A percentile compares a stretch with the other conserved stretches of the same genome.
Conservation (phyloP, 2,797 vertebrate genomes). For the Naso thynnoides region DNA sequence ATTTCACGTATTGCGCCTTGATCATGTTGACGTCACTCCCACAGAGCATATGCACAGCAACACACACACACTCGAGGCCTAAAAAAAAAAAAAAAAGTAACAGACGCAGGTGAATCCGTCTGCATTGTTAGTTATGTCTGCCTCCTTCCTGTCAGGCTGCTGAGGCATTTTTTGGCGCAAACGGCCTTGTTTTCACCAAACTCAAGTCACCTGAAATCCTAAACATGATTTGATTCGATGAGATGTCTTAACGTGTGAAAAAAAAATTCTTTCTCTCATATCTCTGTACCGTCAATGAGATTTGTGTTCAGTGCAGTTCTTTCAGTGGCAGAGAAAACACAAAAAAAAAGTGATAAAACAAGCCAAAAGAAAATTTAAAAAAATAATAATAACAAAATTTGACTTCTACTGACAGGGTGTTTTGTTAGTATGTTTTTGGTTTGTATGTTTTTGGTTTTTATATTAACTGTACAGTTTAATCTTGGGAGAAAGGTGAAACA, state of each 20-base stretch:
- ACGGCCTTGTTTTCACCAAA: slow-evolving; percentile 40
- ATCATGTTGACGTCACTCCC: slow-evolving; percentile 35
- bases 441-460: slow-evolving; percentile 85
- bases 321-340: slow-evolving; percentile 82
- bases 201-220: slow-evolving; percentile 38
- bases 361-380: slow-evolving; percentile 34
- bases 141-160: slow-evolving; percentile 52
- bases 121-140: slow-evolving; percentile 37
- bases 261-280: slow-evolving; percentile 60
- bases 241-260: slow-evolving; percentile 53
- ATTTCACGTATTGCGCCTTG: slow-evolving; percentile 35
- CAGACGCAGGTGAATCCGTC: slow-evolving; percentile 19
- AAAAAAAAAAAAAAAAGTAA: slow-evolving; percentile 6
- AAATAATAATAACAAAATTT: slow-evolving; percentile 45
- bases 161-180: slow-evolving; percentile 44
- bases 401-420: slow-evolving; percentile 85
- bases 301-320: slow-evolving; percentile 82
- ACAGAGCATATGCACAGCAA: slow-evolving; percentile 36
- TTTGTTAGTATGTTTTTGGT: slow-evolving; percentile 84
- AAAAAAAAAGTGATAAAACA: slow-evolving; percentile 55
- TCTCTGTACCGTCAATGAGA: slow-evolving; percentile 72
- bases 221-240: slow-evolving; percentile 46
- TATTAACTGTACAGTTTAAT: slow-evolving; percentile 85
- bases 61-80: slow-evolving; percentile 13
- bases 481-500: slow-evolving; percentile 77